Conservation (phyloP, 2,797 vertebrate genomes). For the Miichthys miiuy region DNA sequence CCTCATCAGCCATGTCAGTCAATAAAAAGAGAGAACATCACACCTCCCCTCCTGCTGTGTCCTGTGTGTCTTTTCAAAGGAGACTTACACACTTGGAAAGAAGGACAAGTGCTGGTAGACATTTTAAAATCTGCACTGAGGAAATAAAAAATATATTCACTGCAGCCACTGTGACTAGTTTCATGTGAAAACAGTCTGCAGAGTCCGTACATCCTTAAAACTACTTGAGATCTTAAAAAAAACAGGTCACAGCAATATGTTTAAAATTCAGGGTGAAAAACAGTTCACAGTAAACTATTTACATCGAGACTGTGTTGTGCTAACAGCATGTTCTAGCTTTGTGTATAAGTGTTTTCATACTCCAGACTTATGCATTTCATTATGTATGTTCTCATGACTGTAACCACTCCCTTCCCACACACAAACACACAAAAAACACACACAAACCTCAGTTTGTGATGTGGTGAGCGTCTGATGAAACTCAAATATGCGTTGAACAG, state of each 20-base stretch:
- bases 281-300: neutral
- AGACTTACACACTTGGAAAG: slow-evolving; percentile 58
- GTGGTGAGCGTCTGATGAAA: slow-evolving; percentile 2
- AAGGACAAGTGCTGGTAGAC: slow-evolving; percentile 46
- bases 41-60: slow-evolving; percentile 71
- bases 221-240: neutral
- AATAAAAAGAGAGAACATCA: slow-evolving; percentile 71
- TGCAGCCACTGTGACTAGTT: neutral
- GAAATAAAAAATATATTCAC: slow-evolving; percentile 26
- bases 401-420: neutral
- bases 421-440: neutral
- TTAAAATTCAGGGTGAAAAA: neutral
- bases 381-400: neutral
- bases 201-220: slow-evolving; percentile 1
- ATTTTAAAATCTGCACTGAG: slow-evolving; percentile 22
- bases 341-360: neutral
- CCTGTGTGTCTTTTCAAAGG: slow-evolving; percentile 73
- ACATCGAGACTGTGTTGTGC: neutral
- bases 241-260: neutral
- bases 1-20: slow-evolving; percentile 82
- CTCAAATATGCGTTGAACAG: slow-evolving; percentile 1
- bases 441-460: neutral
- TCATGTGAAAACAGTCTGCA: neutral
- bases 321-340: neutral
- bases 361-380: neutral